A percentile compares a stretch with the other conserved stretches of the same genome.
These are phyloP conservation scores for Datnioides undecimradiatus DNA, from an alignment of 2,113 vertebrate genomes.

Conservation along the genomic window DNA sequence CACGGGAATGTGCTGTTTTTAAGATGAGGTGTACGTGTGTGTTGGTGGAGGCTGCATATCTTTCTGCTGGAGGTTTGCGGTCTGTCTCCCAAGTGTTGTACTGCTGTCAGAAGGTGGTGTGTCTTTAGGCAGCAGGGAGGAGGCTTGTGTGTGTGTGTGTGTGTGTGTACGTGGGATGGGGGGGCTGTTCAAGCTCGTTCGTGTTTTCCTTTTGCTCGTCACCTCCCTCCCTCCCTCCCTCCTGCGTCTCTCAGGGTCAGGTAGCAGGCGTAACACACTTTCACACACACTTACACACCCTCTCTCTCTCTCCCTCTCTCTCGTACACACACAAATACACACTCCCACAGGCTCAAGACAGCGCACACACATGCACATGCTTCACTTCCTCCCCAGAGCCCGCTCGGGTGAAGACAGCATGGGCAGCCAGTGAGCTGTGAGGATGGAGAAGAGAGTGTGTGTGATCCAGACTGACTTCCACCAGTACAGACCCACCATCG, in stretches of 20 bases:
- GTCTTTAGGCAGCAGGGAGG: conserved; percentile 46
- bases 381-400: conserved; percentile 69
- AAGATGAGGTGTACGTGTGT: conserved; percentile 8
- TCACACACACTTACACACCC: conserved; percentile 39
- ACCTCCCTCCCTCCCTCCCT: conserved; percentile 50
- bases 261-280: conserved; percentile 74
- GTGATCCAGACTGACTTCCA: conserved; percentile 89
- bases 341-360: conserved; percentile 46
- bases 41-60: conserved; percentile 12
- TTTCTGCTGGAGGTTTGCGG: conserved; percentile 9
- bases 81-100: conserved; percentile 39
- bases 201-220: conserved; percentile 77
- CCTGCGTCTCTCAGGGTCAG: conserved; percentile 76
- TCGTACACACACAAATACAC: conserved; percentile 21
- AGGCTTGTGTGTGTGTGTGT: conserved; percentile 21
- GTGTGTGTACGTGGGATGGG: conserved; percentile 13
- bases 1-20: conserved; percentile 18
- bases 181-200: conserved; percentile 72
- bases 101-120: conserved; percentile 51
- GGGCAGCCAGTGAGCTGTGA: conserved; percentile 74
- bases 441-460: conserved; percentile 87
- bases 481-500: conserved; percentile 83
- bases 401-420: conserved; percentile 77
- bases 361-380: conserved; percentile 49
- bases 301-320: conserved; percentile 5